Conservation (phyloP, 2,888 invertebrate species). For the Dugesia japonica region DNA sequence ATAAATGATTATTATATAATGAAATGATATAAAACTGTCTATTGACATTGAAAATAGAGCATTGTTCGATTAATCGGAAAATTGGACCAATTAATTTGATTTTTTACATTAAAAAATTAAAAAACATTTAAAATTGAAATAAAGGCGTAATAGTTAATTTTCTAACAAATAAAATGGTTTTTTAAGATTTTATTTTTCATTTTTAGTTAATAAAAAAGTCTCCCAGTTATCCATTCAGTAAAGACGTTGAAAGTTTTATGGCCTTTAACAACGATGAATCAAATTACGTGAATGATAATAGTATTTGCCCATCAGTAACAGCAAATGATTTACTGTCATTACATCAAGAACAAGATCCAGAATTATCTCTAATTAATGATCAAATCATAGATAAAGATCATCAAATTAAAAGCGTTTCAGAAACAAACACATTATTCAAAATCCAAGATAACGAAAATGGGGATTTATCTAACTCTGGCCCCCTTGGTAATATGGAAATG, state of each 20-base stretch:
- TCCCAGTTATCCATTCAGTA: not conserved
- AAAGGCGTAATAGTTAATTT: too few species aligned
- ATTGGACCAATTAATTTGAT: too few species aligned
- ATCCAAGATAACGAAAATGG: not conserved
- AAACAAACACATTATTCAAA: not conserved
- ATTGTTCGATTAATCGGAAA: too few species aligned
- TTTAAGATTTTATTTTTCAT: too few species aligned
- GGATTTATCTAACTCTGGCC: not conserved
- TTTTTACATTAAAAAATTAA: too few species aligned
- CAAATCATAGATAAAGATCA: not conserved
- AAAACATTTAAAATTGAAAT: too few species aligned
- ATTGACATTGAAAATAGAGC: too few species aligned
- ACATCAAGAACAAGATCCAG: not conserved
- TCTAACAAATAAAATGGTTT: too few species aligned
- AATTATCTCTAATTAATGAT: not conserved
- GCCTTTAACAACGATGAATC: not conserved
- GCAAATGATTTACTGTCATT: not conserved
- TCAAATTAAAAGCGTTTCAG: not conserved
- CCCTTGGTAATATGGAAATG: constrained; percentile 21
- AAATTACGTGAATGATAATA: not conserved
- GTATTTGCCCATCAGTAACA: not conserved
- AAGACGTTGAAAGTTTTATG: not conserved
- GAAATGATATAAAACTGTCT: too few species aligned
- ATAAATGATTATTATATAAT: too few species aligned
- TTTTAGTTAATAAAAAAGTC: not conserved